Percentiles rank a stretch among this genome's conserved stretches.
Conservation (phyloP, 2,113 vertebrate genomes). For the Halichoerus grypus region DNA sequence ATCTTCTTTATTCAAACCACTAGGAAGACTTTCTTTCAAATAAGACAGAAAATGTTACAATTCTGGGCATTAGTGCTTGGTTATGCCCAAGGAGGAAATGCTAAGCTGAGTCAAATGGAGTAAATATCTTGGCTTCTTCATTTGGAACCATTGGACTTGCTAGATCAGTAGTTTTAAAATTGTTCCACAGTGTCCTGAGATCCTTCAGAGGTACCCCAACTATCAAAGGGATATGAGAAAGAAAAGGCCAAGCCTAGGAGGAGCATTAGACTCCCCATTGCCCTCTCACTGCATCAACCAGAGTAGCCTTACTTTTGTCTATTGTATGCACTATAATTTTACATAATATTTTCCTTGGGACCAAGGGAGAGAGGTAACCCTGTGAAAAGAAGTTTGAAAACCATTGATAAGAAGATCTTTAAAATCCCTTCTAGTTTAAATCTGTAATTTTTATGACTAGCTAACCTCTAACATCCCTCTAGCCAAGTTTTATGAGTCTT, state of each 20-base stretch:
- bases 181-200: not conserved
- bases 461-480: not conserved
- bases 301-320: not conserved
- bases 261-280: not conserved
- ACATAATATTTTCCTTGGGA: not conserved
- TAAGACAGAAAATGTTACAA: not conserved
- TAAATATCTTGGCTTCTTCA: not conserved
- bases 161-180: not conserved
- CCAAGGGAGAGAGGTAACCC: not conserved
- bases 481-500: constrained; percentile 48
- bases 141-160: not conserved
- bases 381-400: constrained; percentile 51
- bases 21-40: not conserved
- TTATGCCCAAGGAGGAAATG: not conserved
- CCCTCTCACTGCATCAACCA: not conserved
- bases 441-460: not conserved
- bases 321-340: not conserved
- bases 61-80: constrained; percentile 11
- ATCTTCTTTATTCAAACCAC: constrained; percentile 45
- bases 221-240: not conserved
- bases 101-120: not conserved
- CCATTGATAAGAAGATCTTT: not conserved
- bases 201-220: not conserved
- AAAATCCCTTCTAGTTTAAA: constrained; percentile 35
- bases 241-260: not conserved